These are phyloP conservation scores for Conomelus anceps DNA, from an alignment of 2,888 invertebrate species.

Conservation along the genomic window DNA sequence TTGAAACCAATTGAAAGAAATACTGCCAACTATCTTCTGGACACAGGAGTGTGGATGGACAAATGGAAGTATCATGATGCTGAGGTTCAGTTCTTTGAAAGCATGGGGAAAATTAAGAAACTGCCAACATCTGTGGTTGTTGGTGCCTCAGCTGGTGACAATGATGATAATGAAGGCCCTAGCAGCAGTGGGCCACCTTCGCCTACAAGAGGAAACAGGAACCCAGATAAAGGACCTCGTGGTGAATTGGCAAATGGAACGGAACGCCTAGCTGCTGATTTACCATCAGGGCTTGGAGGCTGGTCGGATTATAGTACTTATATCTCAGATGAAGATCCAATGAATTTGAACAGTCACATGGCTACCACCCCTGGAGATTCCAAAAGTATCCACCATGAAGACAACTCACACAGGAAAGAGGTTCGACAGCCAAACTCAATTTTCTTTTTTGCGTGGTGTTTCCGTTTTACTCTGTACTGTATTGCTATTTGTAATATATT, in stretches of 20 bases:
- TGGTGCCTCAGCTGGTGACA: constrained; percentile 13
- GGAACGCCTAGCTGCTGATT: constrained; percentile 60
- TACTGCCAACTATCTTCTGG: constrained; percentile 9
- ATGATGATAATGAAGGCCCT: constrained; percentile 28
- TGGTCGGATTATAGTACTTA: constrained; percentile 78
- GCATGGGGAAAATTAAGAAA: not conserved
- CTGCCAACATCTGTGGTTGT: not conserved
- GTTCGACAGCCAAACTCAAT: constrained; percentile 20
- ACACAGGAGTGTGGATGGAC: constrained; percentile 27
- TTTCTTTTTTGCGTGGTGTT: constrained; percentile 23
- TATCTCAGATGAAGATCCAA: constrained; percentile 40
- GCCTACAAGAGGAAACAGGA: constrained; percentile 21
- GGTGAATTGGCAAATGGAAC: constrained; percentile 20
- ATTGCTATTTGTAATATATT: not conserved
- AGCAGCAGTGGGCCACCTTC: constrained; percentile 23
- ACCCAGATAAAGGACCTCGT: constrained; percentile 14
- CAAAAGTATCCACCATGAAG: not conserved
- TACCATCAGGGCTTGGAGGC: constrained; percentile 72
- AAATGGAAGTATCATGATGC: constrained; percentile 31
- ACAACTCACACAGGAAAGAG: constrained; percentile 23
- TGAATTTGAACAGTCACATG: not conserved
- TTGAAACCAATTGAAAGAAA: not conserved
- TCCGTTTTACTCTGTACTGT: constrained; percentile 20
- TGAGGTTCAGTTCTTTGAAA: constrained; percentile 17
- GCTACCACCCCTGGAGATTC: not conserved